phyloP scores from a whole-genome alignment of 1,140 invertebrate genomes.

The Drosophila hydei region DNA sequence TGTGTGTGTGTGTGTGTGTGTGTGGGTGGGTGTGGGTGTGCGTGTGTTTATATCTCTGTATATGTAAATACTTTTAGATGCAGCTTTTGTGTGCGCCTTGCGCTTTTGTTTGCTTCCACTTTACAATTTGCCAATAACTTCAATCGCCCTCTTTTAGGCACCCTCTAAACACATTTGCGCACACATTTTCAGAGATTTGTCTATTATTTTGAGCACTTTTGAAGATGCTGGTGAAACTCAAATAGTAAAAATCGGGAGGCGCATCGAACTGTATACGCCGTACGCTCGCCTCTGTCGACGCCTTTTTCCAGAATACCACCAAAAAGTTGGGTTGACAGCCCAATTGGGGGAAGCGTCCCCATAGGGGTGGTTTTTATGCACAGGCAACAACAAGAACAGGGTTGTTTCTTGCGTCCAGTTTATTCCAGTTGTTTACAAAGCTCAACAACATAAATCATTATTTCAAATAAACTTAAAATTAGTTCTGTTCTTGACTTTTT shows the following conservation, averaged over 20 bases:
- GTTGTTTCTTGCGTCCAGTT: constrained; percentile 59
- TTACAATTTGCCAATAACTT: constrained; percentile 13
- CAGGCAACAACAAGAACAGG: constrained; percentile 54
- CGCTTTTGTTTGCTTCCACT: constrained; percentile 39
- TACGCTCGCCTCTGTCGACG: constrained; percentile 50
- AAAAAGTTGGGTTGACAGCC: constrained; percentile 49
- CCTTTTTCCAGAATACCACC: constrained; percentile 76
- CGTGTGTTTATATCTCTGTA: too few relatives aligned
- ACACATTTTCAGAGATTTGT: constrained; percentile 10
- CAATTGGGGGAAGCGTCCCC: constrained; percentile 54
- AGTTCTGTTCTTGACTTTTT: constrained; percentile 4
- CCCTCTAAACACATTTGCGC: constrained; percentile 22
- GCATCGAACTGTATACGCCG: constrained; percentile 18
- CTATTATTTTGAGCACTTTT: constrained; percentile 7
- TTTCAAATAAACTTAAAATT: background rate
- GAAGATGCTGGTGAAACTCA: constrained; percentile 4
- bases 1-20: background rate
- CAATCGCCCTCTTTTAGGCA: constrained; percentile 28
- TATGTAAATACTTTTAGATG: constrained; percentile 30
- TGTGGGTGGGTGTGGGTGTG: constrained; percentile 33
- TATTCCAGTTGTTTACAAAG: constrained; percentile 43
- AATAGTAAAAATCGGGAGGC: constrained; percentile 10
- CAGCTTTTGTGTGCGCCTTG: constrained; percentile 21
- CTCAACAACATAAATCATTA: background rate
- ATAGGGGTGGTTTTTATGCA: constrained; percentile 68